Conservation (phyloP, 1,140 invertebrate species). For the Protaetia brevitarsis region DNA sequence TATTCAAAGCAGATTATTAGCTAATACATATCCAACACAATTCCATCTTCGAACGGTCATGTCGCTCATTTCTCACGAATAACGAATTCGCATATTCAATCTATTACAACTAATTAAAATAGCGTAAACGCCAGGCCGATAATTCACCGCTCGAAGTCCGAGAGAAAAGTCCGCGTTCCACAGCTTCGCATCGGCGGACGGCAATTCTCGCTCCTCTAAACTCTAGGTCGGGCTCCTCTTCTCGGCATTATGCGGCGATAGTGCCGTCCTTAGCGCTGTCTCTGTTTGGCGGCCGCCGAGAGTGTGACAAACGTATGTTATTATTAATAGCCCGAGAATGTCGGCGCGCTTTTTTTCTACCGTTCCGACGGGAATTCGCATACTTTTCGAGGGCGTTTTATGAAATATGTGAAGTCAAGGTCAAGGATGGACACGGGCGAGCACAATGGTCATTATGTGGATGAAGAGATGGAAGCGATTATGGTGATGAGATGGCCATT, state of each 20-base stretch:
- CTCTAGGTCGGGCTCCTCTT: too few species aligned
- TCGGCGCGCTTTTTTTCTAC: constrained; percentile 6
- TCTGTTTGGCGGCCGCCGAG: constrained; percentile 1
- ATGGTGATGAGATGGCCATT: neutral
- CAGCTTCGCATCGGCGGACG: neutral
- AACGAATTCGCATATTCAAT: neutral
- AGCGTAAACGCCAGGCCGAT: neutral
- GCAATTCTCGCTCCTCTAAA: too few species aligned
- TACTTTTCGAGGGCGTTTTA: constrained; percentile 22
- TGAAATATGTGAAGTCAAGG: constrained; percentile 21
- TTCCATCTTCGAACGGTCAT: too few species aligned
- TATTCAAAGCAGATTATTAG: too few species aligned
- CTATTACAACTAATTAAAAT: constrained; percentile 6
- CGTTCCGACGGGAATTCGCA: constrained; percentile 19
- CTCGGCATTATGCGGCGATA: neutral
- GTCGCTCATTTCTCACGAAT: neutral
- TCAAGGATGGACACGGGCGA: neutral
- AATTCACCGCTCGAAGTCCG: constrained; percentile 1
- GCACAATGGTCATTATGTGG: constrained; percentile 3
- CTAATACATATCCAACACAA: too few species aligned
- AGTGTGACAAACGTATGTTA: constrained; percentile 19
- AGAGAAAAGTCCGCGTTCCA: constrained; percentile 7
- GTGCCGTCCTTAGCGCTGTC: neutral
- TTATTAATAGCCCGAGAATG: constrained; percentile 21
- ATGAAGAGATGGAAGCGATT: neutral